Conservation (phyloP, 2,888 invertebrate genomes). For the Drosophila peninsularis region DNA sequence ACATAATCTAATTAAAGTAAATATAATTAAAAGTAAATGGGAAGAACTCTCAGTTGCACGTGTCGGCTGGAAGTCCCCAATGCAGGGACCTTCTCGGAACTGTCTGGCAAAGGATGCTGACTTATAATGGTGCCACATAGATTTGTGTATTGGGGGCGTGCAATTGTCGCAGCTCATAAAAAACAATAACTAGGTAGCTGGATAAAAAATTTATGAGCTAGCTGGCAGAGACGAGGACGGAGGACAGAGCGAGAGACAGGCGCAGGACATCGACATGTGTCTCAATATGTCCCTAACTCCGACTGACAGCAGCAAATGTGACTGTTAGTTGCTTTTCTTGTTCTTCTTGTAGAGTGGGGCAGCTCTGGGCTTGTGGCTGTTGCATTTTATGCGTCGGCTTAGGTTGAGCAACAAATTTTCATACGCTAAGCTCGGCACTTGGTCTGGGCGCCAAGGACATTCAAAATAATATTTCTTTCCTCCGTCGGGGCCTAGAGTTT, state of each 20-base stretch:
- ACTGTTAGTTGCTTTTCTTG: conserved; percentile 22
- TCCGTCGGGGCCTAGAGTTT: conserved; percentile 22
- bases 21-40: conserved; percentile 39
- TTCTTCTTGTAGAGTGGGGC: background rate
- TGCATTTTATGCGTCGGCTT: conserved; percentile 70
- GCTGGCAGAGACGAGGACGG: conserved; percentile 25
- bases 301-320: conserved; percentile 60
- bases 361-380: conserved; percentile 18
- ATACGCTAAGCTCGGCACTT: conserved; percentile 35
- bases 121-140: conserved; percentile 54
- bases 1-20: conserved; percentile 27
- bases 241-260: background rate
- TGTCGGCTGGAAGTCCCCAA: conserved; percentile 63
- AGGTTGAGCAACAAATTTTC: conserved; percentile 68
- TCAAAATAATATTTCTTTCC: conserved; percentile 62
- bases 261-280: conserved; percentile 67
- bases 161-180: conserved; percentile 78
- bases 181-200: conserved; percentile 68
- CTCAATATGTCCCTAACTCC: conserved; percentile 51
- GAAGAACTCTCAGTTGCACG: conserved; percentile 38
- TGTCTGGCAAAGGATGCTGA: conserved; percentile 55
- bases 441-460: conserved; percentile 23
- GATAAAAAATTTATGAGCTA: conserved; percentile 76
- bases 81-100: conserved; percentile 40
- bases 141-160: conserved; percentile 42